Evolutionary conservation across 2,113 vertebrate species (phyloP).

Genomic region (Nycticorax nycticorax): DNA sequence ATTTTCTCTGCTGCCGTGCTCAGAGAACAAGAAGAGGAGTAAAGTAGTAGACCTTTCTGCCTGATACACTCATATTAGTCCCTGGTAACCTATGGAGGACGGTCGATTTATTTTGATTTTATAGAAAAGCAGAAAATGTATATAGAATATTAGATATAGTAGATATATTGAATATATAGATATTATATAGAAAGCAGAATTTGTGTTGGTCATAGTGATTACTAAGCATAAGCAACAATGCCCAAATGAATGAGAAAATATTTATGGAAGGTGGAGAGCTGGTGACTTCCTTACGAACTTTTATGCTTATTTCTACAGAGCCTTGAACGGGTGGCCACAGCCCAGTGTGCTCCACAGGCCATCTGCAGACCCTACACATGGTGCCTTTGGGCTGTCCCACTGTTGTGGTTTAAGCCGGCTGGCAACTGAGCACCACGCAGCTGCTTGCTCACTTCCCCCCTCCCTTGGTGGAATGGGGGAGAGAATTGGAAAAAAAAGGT

Average conservation of each 20-base stretch:
- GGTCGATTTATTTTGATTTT: neutral
- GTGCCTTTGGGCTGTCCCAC: neutral
- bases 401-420: too few species aligned
- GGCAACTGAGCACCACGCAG: too few species aligned
- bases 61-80: neutral
- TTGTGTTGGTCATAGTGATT: neutral
- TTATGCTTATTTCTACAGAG: neutral
- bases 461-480: too few species aligned
- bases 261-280: neutral
- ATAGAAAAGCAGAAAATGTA: neutral
- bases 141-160: neutral
- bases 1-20: neutral
- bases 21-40: neutral
- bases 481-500: too few species aligned
- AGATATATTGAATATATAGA: neutral
- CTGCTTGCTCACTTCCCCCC: too few species aligned
- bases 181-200: neutral
- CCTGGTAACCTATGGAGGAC: neutral
- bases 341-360: accelerated
- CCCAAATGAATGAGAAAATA: neutral
- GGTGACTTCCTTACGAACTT: neutral
- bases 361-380: accelerated
- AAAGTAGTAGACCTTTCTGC: neutral
- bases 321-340: neutral
- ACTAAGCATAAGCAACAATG: neutral